Evolutionary conservation across 2,113 vertebrate species (phyloP).

Genomic region (human (Homo sapiens)): GRCh38 chr20:55048001-55048500

Average conservation of each 20-base stretch:
- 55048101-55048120: background rate
- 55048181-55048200: background rate
- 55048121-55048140: background rate
- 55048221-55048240: background rate
- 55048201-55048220: background rate
- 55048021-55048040: background rate
- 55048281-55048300: background rate
- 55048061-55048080: background rate
- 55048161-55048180: constrained; percentile 9
- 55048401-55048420: background rate
- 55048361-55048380: background rate
- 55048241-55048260: background rate
- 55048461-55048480: background rate
- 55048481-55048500: background rate
- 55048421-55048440: rapidly evolving
- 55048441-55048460: background rate
- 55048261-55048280: background rate
- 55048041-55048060: background rate
- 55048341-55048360: background rate
- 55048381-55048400: background rate
- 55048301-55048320: background rate
- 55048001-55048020: background rate
- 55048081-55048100: background rate
- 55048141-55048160: background rate
- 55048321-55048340: constrained; percentile 1